These are phyloP conservation scores for Cyprinus carpio DNA, from an alignment of 2,113 vertebrate species.

Conservation along the genomic window DNA sequence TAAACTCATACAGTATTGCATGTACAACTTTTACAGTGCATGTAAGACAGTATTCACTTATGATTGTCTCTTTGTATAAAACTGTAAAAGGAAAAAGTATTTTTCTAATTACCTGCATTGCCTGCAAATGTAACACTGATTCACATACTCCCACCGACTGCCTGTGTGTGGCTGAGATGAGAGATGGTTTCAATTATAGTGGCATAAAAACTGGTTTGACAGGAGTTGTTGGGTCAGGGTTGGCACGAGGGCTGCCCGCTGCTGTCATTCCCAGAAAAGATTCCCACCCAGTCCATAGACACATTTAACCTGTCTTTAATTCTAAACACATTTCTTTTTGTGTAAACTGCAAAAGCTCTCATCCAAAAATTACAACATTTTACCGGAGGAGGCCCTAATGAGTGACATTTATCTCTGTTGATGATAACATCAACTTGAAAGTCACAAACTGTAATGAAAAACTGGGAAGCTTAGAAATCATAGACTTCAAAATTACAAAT, in stretches of 20 bases:
- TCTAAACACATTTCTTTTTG: constrained; percentile 34
- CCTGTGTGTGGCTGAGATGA: constrained; percentile 20
- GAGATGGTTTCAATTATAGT: neutral
- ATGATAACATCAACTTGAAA: too few relatives aligned
- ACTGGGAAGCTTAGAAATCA: neutral
- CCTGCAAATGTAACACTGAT: neutral
- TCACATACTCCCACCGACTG: neutral
- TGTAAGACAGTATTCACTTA: neutral
- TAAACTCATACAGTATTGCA: neutral
- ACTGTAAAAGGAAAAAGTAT: neutral
- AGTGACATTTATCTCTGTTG: constrained; percentile 34
- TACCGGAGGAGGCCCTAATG: constrained; percentile 26
- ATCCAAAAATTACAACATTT: constrained; percentile 36
- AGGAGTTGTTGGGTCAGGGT: neutral
- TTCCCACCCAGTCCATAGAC: neutral
- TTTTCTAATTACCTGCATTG: neutral
- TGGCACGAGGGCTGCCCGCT: constrained; percentile 4
- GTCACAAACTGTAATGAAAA: neutral
- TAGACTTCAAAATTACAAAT: neutral
- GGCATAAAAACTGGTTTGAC: neutral
- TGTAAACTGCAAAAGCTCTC: neutral
- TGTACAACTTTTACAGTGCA: neutral
- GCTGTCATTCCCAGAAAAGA: neutral
- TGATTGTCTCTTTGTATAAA: neutral
- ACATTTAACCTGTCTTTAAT: neutral